Evolutionary conservation across 2,888 invertebrate genomes (phyloP).

Genomic region (Lysandra bellargus): DNA sequence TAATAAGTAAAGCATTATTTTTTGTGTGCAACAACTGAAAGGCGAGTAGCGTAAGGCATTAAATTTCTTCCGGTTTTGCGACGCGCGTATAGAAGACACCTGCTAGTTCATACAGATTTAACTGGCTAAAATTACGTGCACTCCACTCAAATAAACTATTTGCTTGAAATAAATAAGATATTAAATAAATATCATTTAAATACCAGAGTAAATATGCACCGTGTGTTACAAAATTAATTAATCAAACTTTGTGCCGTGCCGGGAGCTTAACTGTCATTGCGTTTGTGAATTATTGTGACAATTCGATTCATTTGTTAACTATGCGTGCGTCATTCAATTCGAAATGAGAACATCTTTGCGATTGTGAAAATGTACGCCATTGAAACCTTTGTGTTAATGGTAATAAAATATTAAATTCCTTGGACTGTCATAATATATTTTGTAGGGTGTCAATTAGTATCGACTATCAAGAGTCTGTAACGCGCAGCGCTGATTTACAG

Average conservation of each 20-base stretch:
- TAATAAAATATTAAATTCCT: background rate
- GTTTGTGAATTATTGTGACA: slow-evolving; percentile 28
- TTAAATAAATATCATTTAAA: slow-evolving; percentile 7
- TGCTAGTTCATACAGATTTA: background rate
- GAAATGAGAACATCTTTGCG: slow-evolving; percentile 11
- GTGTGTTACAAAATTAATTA: slow-evolving; percentile 28
- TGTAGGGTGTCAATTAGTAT: too few species aligned
- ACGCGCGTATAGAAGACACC: too few species aligned
- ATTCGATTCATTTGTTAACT: slow-evolving; percentile 18
- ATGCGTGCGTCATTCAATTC: background rate
- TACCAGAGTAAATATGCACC: background rate
- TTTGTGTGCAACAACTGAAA: too few species aligned
- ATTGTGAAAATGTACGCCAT: background rate
- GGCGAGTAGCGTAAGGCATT: too few species aligned
- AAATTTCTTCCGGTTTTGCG: too few species aligned
- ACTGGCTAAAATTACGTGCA: background rate
- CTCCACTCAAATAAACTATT: background rate
- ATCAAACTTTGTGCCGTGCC: slow-evolving; percentile 23
- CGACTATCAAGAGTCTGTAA: too few species aligned
- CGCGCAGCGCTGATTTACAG: too few species aligned
- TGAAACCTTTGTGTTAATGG: background rate
- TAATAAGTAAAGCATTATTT: too few species aligned
- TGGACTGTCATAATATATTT: too few species aligned
- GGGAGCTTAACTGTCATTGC: slow-evolving; percentile 23
- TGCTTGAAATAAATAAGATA: slow-evolving; percentile 8